Evolutionary conservation across 2,113 vertebrate genomes (phyloP), one percentile per base, ranked within the genome.

Genomic region (Zosterops lateralis): DNA sequence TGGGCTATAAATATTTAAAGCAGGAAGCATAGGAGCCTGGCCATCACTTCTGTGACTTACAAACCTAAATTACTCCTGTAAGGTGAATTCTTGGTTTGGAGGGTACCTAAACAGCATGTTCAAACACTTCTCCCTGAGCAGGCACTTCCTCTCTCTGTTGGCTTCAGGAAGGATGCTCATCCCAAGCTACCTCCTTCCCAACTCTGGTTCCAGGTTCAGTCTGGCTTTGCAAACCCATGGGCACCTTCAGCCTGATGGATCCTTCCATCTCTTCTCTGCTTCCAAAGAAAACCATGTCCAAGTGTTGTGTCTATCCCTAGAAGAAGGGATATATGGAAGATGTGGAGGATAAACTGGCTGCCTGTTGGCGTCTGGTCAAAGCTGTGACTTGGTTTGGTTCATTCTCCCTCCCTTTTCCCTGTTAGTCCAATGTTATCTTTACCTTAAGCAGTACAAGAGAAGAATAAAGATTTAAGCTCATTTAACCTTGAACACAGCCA

Each of bases 401-500:
- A 24, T 92, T 87, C 57, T 74, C 44, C 47, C 22, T 79, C n/a
- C 18, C 22, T 89, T 77, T 67, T 53, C 53, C n/a, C 38, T 1
- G 0, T 75, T 71, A 68, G 40, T 84, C 9, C 24, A 45, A 72
- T 5, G 5, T 34, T 57, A 57, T 77, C 92, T 96, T 95, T 42
- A 70, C 75, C 71, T 88, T 44, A 79, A 91, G 45, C 6, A 3
- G 50, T 3, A 0, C n/a, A 87, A 92, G 70, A 95, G 70, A 94
- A 95, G 78, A 93, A 91, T 77, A 84, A 97, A 96, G 84, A 93
- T 89, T 96, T 95, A 93, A 97, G 82, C 84, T 95, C 92, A 95
- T 94, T 96, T 97, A 96, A 97, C 96, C 97, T 97, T 97, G 97
- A 97, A 91, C 84, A 61, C 80, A 95, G 85, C 81, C 92, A 96